Evolutionary conservation across 2,113 vertebrate species (phyloP).

Genomic region (Poeciliopsis occidentalis): DNA sequence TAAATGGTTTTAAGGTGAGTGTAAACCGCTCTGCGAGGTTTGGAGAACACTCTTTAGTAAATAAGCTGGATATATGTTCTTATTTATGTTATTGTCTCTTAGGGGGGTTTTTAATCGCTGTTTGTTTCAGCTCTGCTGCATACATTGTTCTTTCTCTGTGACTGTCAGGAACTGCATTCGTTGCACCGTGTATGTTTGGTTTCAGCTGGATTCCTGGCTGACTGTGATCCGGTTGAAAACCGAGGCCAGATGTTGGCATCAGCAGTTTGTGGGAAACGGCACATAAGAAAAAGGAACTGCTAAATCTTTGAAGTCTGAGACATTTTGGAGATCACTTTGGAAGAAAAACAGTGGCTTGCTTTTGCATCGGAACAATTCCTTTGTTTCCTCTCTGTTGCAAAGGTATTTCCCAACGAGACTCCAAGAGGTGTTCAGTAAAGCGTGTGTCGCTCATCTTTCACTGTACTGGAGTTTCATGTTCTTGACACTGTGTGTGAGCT

Average conservation of each 20-base stretch:
- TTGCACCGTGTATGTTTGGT: slow-evolving; percentile 26
- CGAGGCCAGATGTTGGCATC: slow-evolving; percentile 28
- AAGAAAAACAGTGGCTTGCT: too few relatives aligned
- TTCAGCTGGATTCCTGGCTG: slow-evolving; percentile 20
- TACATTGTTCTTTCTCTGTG: slow-evolving; percentile 38
- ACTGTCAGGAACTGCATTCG: slow-evolving; percentile 35
- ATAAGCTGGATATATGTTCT: too few relatives aligned
- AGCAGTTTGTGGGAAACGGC: slow-evolving; percentile 1
- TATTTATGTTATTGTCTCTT: too few relatives aligned
- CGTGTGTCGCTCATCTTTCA: slow-evolving; percentile 7
- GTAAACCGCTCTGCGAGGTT: slow-evolving; percentile 21
- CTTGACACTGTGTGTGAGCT: slow-evolving; percentile 31
- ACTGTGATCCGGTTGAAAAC: slow-evolving; percentile 46
- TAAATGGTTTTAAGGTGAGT: slow-evolving; percentile 16
- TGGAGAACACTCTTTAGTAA: neutral
- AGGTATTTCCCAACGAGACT: slow-evolving; percentile 16
- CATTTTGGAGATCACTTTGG: too few relatives aligned
- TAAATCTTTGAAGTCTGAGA: slow-evolving; percentile 24
- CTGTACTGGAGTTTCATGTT: slow-evolving; percentile 12
- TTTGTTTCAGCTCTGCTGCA: too few relatives aligned
- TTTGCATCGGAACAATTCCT: too few relatives aligned
- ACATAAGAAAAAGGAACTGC: neutral
- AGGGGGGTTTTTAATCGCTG: too few relatives aligned
- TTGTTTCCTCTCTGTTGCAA: slow-evolving; percentile 9
- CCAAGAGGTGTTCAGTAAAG: too few relatives aligned